These are phyloP conservation scores for Apodemia zela DNA, from an alignment of 2,888 invertebrate species.

Conservation along the genomic window DNA sequence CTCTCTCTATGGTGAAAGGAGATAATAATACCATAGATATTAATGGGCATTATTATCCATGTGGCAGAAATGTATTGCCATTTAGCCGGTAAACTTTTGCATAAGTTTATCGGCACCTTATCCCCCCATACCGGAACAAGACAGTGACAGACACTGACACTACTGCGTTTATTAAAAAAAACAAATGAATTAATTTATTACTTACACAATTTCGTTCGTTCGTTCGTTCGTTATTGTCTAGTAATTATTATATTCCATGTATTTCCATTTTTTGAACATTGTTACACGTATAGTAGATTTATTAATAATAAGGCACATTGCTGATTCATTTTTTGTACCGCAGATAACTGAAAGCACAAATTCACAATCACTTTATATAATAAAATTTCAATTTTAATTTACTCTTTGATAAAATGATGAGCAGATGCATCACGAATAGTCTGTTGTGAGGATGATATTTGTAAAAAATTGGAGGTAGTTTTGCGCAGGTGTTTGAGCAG, in stretches of 20 bases:
- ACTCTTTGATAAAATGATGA: slow-evolving; percentile 20
- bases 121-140: neutral
- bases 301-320: neutral
- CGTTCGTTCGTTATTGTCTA: slow-evolving; percentile 1
- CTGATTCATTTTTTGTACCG: neutral
- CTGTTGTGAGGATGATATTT: slow-evolving; percentile 37
- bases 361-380: neutral
- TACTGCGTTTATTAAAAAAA: neutral
- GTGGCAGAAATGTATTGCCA: too few species aligned
- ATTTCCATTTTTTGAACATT: neutral
- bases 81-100: neutral
- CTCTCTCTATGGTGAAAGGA: neutral
- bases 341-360: neutral
- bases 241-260: neutral
- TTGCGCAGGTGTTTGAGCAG: slow-evolving; percentile 67
- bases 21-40: neutral
- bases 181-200: neutral
- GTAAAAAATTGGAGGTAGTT: slow-evolving; percentile 49
- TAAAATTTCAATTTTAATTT: neutral
- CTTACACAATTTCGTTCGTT: neutral
- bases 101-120: neutral
- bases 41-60: neutral
- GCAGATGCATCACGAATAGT: slow-evolving; percentile 37
- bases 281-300: neutral
- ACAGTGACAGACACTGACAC: neutral